Evolutionary conservation across 2,797 vertebrate genomes (phyloP).

Genomic region (Peromyscus eremicus): DNA sequence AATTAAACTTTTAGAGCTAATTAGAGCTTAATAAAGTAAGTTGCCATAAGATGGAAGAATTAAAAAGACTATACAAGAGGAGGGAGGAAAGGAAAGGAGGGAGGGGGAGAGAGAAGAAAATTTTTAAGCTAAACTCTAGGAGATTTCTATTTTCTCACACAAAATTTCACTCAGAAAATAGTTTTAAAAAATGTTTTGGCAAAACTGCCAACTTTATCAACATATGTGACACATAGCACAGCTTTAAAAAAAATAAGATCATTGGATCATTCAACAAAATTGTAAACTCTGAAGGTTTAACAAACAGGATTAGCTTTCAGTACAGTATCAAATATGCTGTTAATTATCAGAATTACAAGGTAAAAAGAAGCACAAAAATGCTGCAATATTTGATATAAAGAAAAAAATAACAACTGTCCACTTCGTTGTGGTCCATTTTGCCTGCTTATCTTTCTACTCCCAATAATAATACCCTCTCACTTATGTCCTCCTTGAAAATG

Average conservation of each 20-base stretch:
- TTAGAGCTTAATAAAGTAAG: conserved; percentile 76
- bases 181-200: conserved; percentile 36
- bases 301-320: conserved; percentile 35
- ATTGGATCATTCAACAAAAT: conserved; percentile 43
- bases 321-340: conserved; percentile 37
- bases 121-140: background rate
- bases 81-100: background rate
- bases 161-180: conserved; percentile 54
- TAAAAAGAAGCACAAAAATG: background rate
- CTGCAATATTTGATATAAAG: background rate
- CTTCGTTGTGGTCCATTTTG: background rate
- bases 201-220: conserved; percentile 62
- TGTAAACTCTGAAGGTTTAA: conserved; percentile 56
- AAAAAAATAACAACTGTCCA: conserved; percentile 39
- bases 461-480: background rate
- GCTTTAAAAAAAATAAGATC: background rate
- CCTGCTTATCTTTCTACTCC: conserved; percentile 22
- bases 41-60: conserved; percentile 55
- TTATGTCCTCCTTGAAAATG: conserved; percentile 46
- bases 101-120: background rate
- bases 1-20: conserved; percentile 81
- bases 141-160: conserved; percentile 40
- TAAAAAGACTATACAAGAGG: background rate
- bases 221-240: conserved; percentile 2
- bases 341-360: conserved; percentile 23